Percentiles rank a stretch among this genome's conserved stretches.
phyloP scores from a whole-genome alignment of 2,113 vertebrate genomes.

The Puma concolor region DNA sequence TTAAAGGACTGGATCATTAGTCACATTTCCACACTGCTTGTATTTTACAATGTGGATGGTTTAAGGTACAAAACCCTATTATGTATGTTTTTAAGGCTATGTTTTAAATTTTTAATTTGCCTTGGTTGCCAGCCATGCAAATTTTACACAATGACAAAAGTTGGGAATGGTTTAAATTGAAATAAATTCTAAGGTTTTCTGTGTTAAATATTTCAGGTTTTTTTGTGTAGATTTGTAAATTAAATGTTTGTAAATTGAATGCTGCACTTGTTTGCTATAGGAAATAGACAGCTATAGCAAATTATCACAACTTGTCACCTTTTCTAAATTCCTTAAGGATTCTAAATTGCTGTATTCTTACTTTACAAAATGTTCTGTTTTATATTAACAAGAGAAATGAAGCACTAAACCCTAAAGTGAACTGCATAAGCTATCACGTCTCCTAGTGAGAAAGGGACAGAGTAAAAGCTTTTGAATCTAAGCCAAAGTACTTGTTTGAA shows the following conservation, averaged over 20 bases:
- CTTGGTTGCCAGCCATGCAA: neutral
- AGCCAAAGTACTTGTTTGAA: neutral
- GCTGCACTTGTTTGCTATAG: neutral
- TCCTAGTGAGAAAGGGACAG: slow-evolving; percentile 22
- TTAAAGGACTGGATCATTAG: slow-evolving; percentile 66
- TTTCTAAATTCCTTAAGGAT: slow-evolving; percentile 44
- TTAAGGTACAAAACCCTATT: slow-evolving; percentile 64
- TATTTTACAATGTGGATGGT: slow-evolving; percentile 60
- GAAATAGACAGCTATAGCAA: neutral
- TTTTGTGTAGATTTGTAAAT: slow-evolving; percentile 17
- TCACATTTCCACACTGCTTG: slow-evolving; percentile 61
- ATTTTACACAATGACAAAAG: slow-evolving; percentile 53
- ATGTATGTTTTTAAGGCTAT: slow-evolving; percentile 45
- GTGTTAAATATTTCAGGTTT: slow-evolving; percentile 9
- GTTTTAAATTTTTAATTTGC: slow-evolving; percentile 65
- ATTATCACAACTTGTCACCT: neutral
- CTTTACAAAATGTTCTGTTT: slow-evolving; percentile 26
- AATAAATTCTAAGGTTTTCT: slow-evolving; percentile 38
- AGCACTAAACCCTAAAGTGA: neutral
- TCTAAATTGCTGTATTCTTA: slow-evolving; percentile 25
- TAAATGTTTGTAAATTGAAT: neutral
- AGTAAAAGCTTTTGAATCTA: slow-evolving; percentile 16
- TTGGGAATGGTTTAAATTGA: slow-evolving; percentile 28
- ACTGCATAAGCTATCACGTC: neutral
- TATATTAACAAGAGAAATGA: slow-evolving; percentile 33